Conservation (phyloP, 1,140 invertebrate species). For the Leucophenga varia region DNA sequence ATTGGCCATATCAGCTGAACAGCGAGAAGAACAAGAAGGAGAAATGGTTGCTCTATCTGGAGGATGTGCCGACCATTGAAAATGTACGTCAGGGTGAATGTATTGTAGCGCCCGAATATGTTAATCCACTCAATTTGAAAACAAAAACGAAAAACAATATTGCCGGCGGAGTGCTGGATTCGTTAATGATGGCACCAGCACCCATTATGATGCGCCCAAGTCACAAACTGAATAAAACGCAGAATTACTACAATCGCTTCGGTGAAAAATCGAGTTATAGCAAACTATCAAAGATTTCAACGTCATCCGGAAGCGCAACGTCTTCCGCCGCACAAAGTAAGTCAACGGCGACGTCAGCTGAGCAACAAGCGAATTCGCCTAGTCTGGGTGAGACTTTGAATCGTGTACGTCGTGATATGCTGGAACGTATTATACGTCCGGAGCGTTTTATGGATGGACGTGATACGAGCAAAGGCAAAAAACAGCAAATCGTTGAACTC, state of each 20-base stretch:
- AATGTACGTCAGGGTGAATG: constrained; percentile 67
- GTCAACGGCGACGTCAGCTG: not conserved
- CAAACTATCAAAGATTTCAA: constrained; percentile 2
- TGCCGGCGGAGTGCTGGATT: constrained; percentile 4
- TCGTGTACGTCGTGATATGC: constrained; percentile 63
- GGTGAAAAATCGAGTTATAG: constrained; percentile 11
- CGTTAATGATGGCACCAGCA: constrained; percentile 31
- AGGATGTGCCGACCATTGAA: constrained; percentile 74
- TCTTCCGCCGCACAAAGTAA: not conserved
- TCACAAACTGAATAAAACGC: constrained; percentile 16
- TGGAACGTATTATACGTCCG: constrained; percentile 70
- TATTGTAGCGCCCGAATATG: constrained; percentile 59
- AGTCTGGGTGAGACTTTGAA: constrained; percentile 25
- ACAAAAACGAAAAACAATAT: constrained; percentile 51
- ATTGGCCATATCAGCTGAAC: constrained; percentile 88
- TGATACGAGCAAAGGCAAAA: constrained; percentile 61
- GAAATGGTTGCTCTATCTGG: constrained; percentile 90
- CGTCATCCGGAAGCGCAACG: constrained; percentile 4
- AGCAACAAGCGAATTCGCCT: constrained; percentile 3
- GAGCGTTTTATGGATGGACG: constrained; percentile 66
- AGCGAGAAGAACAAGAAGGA: constrained; percentile 70
- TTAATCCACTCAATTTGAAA: constrained; percentile 71
- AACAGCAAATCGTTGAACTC: constrained; percentile 74
- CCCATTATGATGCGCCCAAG: constrained; percentile 31
- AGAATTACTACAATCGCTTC: constrained; percentile 11